phyloP scores from a whole-genome alignment of 2,797 vertebrate genomes.

The Neopelma chrysocephalum region DNA sequence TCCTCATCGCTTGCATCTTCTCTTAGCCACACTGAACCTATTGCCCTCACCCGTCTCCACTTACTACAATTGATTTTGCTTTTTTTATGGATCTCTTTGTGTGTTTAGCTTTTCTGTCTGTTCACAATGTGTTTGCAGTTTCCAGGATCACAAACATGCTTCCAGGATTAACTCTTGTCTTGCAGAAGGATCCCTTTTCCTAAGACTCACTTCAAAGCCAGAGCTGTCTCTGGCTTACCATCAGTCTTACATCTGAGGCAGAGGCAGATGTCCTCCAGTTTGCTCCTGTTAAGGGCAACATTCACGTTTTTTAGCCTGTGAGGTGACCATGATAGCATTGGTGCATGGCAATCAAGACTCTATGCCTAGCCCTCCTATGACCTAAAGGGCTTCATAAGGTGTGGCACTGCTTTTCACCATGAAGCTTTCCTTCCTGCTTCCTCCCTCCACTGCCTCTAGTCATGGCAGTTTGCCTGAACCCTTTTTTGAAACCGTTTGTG shows the following conservation, averaged over 20 bases:
- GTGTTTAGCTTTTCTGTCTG: background rate
- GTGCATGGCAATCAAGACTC: background rate
- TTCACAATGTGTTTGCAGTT: background rate
- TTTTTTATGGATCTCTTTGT: background rate
- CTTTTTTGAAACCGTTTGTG: background rate
- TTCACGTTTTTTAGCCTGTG: background rate
- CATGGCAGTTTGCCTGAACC: background rate
- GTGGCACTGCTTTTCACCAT: background rate
- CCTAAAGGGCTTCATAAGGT: background rate
- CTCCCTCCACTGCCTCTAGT: background rate
- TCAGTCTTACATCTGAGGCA: background rate
- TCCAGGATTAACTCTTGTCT: background rate
- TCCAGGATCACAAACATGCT: background rate
- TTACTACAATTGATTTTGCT: background rate
- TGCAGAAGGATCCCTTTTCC: background rate
- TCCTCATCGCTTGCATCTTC: conserved; percentile 16
- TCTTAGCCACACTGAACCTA: background rate
- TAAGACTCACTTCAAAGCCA: background rate
- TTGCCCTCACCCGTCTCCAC: background rate
- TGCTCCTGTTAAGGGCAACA: background rate
- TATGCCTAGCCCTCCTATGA: background rate
- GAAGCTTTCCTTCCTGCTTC: background rate
- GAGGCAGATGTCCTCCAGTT: background rate
- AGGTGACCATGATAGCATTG: background rate
- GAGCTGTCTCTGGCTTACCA: background rate